phyloP scores from a whole-genome alignment of 2,113 vertebrate genomes.

The Hippopotamus amphibius region DNA sequence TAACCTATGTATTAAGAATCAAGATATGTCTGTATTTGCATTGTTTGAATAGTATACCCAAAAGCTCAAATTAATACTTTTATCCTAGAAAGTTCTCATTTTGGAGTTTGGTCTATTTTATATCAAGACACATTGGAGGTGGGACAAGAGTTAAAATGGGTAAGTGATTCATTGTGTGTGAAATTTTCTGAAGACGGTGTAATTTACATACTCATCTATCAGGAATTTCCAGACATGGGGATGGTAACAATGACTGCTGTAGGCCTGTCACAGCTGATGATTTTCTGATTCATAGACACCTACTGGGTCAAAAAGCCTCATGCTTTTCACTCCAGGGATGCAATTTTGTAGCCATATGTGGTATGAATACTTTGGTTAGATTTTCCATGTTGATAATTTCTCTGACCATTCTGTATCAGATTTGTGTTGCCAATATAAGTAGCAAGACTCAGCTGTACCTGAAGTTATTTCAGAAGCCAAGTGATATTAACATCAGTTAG shows the following conservation, averaged over 20 bases:
- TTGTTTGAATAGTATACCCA: not conserved
- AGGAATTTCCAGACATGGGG: not conserved
- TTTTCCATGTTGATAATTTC: slow-evolving; percentile 45
- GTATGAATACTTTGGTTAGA: slow-evolving; percentile 7
- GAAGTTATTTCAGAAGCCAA: slow-evolving; percentile 27
- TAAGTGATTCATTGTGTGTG: slow-evolving; percentile 31
- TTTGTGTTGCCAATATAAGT: not conserved
- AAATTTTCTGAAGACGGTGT: slow-evolving; percentile 36
- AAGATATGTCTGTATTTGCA: not conserved
- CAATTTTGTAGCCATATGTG: not conserved
- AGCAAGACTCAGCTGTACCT: not conserved
- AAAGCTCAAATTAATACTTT: slow-evolving; percentile 31
- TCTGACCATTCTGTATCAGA: slow-evolving; percentile 16
- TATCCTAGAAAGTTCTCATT: slow-evolving; percentile 36
- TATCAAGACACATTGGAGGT: not conserved
- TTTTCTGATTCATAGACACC: slow-evolving; percentile 9
- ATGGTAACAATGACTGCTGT: not conserved
- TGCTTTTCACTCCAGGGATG: not conserved
- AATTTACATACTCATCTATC: not conserved
- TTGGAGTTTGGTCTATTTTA: slow-evolving; percentile 48
- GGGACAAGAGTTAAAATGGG: slow-evolving; percentile 20
- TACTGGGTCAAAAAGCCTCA: not conserved
- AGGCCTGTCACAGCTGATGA: not conserved
- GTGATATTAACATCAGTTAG: not conserved
- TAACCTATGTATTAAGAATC: not conserved